A percentile compares a stretch with the other conserved stretches of the same genome.
phyloP scores from a whole-genome alignment of 2,888 invertebrate genomes.

The Conchocele bisecta region DNA sequence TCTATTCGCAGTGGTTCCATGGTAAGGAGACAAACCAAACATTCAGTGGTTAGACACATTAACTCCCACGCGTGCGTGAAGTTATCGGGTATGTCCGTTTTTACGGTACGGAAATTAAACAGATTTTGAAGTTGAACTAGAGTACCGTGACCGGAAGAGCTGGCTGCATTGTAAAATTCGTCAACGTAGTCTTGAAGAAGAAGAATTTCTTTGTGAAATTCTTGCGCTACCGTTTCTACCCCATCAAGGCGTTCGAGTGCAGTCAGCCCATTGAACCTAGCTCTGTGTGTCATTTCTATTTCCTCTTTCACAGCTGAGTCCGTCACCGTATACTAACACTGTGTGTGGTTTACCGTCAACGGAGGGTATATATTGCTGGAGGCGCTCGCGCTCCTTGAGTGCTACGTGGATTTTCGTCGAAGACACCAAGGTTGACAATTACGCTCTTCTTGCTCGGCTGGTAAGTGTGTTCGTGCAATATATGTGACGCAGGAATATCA shows the following conservation, averaged over 20 bases:
- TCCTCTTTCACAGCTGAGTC: conserved; percentile 26
- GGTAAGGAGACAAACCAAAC: conserved; percentile 17
- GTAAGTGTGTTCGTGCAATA: conserved; percentile 27
- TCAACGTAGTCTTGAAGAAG: conserved; percentile 41
- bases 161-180: conserved; percentile 33
- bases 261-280: conserved; percentile 22
- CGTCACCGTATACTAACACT: conserved; percentile 37
- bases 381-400: conserved; percentile 28
- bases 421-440: conserved; percentile 39
- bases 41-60: conserved; percentile 26
- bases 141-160: conserved; percentile 27
- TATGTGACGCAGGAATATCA: conserved; percentile 16
- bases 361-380: conserved; percentile 27
- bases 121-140: conserved; percentile 36
- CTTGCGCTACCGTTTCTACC: conserved; percentile 41
- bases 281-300: conserved; percentile 41
- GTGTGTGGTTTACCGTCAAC: conserved; percentile 9
- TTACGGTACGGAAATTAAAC: conserved; percentile 35
- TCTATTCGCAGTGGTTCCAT: too few relatives aligned
- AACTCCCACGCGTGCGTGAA: conserved; percentile 49
- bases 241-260: conserved; percentile 42
- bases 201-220: conserved; percentile 56
- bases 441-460: conserved; percentile 21
- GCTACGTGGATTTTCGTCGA: conserved; percentile 33
- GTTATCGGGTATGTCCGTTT: conserved; percentile 33